phyloP scores from a whole-genome alignment of 2,888 invertebrate genomes.

The Stenichneumon culpator region DNA sequence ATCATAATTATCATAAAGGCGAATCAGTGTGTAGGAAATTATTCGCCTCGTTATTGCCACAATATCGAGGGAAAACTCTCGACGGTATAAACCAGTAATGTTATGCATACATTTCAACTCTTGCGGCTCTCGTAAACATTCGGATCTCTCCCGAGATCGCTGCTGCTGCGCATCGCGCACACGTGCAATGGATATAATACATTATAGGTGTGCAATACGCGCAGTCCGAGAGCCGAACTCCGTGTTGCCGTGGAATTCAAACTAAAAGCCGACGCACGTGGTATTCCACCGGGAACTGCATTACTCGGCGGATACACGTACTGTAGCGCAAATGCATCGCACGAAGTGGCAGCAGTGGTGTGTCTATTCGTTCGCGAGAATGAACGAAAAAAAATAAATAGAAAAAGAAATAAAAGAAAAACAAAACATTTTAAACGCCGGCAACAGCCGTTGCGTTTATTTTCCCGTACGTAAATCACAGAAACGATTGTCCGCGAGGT shows the following conservation, averaged over 20 bases:
- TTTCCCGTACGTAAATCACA: slow-evolving; percentile 48
- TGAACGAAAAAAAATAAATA: slow-evolving; percentile 22
- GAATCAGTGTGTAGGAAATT: not conserved
- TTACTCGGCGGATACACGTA: slow-evolving; percentile 31
- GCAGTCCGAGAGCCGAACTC: slow-evolving; percentile 39
- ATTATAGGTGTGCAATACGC: slow-evolving; percentile 13
- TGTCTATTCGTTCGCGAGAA: slow-evolving; percentile 31
- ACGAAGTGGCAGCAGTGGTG: not conserved
- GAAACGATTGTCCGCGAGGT: not conserved
- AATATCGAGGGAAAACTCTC: not conserved
- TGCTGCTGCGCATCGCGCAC: slow-evolving; percentile 29
- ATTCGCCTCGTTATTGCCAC: not conserved
- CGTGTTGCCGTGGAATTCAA: slow-evolving; percentile 57
- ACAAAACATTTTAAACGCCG: slow-evolving; percentile 15
- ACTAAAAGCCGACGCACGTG: slow-evolving; percentile 64
- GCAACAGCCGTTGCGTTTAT: slow-evolving; percentile 24
- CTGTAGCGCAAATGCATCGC: slow-evolving; percentile 25
- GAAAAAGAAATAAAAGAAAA: not conserved
- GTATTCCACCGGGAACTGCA: slow-evolving; percentile 51
- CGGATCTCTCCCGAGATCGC: slow-evolving; percentile 8
- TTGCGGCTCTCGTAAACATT: slow-evolving; percentile 31
- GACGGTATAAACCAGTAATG: not conserved
- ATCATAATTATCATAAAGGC: not conserved
- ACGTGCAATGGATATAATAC: slow-evolving; percentile 35
- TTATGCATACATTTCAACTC: slow-evolving; percentile 18